These are phyloP conservation scores for Bagarius yarrelli DNA, from an alignment of 2,113 vertebrate species.

Conservation along the genomic window DNA sequence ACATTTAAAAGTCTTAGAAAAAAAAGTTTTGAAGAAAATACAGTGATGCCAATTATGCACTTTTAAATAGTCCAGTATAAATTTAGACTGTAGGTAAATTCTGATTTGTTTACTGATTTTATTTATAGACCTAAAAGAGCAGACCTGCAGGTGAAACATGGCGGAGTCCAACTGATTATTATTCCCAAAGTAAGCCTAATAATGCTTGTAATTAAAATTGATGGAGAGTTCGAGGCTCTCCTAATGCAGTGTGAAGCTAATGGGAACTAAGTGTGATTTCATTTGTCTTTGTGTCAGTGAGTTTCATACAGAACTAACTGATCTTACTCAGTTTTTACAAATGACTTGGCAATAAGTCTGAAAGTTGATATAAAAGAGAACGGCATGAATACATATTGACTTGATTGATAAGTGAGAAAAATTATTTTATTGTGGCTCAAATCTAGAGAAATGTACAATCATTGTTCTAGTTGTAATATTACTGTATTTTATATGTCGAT, in stretches of 20 bases:
- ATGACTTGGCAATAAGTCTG: neutral
- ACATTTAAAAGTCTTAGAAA: too few relatives aligned
- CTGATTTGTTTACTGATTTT: constrained; percentile 55
- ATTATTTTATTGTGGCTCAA: neutral
- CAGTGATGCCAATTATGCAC: neutral
- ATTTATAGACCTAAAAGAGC: constrained; percentile 22
- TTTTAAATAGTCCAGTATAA: neutral
- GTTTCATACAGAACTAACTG: constrained; percentile 20
- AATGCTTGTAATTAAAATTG: constrained; percentile 59
- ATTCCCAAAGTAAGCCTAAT: constrained; percentile 56
- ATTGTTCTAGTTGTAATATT: neutral
- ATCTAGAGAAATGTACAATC: neutral
- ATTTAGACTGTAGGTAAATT: constrained; percentile 61
- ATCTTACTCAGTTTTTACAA: constrained; percentile 12
- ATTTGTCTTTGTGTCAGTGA: constrained; percentile 35
- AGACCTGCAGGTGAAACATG: constrained; percentile 24
- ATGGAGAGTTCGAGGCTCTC: constrained; percentile 39
- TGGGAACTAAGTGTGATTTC: constrained; percentile 28
- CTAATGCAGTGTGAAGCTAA: constrained; percentile 19
- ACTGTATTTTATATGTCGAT: neutral
- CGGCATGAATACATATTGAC: neutral
- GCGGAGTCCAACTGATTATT: constrained; percentile 38
- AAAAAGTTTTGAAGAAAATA: too few relatives aligned
- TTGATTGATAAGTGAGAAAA: neutral
- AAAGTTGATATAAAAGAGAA: neutral